Base-by-base conservation (phyloP, 2,888 invertebrate genomes). In the Drosophila fulvimacula region DNA sequence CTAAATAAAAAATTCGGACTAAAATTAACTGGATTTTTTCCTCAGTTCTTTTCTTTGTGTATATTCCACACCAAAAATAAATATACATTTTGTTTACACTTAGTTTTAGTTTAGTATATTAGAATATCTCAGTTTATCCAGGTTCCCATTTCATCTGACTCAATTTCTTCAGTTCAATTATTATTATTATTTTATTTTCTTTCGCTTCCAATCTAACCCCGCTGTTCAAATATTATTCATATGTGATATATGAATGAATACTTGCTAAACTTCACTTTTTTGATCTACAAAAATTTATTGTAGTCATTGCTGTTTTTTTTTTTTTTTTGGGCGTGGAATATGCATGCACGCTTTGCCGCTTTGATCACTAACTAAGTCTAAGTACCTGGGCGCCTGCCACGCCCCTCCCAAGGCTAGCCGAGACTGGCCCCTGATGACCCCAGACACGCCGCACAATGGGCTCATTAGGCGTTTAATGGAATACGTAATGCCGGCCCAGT, bases 401-500 rank as follows among this genome's bases (percentile, higher is more conserved):
- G 46, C 46, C 46, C 73, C 34, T 34, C 38, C 32, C 32, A n/a
- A 41, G 10, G 51, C 34, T 3, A 9, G 10, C 36, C 17, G 42
- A 21, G 51, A 48, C 19, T 39, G 51, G 42, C 61, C 72, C 73
- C 68, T 76, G 79, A 73, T 73, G 76, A 76, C 73, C 67, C 73
- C 78, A 62, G 64, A 24, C 66, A 24, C 63, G 27, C 49, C 46
- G 65, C 76, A 81, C 81, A 87, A 84, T 84, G 87, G 82, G 71
- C 88, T 87, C 84, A 84, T 84, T 84, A 84, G 82, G 69, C 84
- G 81, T 82, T 87, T 87, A 84, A 84, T 84, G 87, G 84, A 84
- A 84, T 84, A 84, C 79, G 82, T 84, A 84, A 84, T 84, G 85
- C 57, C 46, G 62, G 66, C 46, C 53, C 70, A 69, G 76, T 82